Percentiles rank a stretch among this genome's conserved stretches.
Evolutionary conservation across 1,140 invertebrate species (phyloP).

Genomic region (Gonioctena quinquepunctata): DNA sequence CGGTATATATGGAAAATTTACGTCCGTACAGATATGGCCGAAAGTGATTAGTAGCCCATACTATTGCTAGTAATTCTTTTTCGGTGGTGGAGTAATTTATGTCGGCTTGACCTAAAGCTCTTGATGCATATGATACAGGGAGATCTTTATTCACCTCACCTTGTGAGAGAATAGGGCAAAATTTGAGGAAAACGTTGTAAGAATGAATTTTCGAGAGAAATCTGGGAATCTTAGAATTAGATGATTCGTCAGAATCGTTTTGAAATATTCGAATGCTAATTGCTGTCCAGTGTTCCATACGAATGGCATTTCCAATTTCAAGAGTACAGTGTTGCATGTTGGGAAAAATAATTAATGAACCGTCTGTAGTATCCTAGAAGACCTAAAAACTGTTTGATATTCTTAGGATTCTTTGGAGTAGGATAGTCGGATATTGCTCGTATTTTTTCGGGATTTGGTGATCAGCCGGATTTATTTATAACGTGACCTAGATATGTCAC

Average conservation of each 20-base stretch:
- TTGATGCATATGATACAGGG: constrained; percentile 43
- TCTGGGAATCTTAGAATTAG: constrained; percentile 52
- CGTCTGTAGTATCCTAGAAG: constrained; percentile 39
- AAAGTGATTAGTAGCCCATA: too few species aligned
- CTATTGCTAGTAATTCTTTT: too few species aligned
- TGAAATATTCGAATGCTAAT: constrained; percentile 52
- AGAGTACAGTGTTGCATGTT: constrained; percentile 28
- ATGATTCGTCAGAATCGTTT: constrained; percentile 46
- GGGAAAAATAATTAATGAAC: constrained; percentile 31
- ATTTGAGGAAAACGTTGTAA: constrained; percentile 55
- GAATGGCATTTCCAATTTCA: constrained; percentile 28
- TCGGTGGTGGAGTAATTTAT: background rate
- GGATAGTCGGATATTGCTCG: constrained; percentile 51
- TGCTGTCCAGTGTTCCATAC: constrained; percentile 21
- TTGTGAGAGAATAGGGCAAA: constrained; percentile 46
- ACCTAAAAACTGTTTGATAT: constrained; percentile 56
- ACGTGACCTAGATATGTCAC: constrained; percentile 48
- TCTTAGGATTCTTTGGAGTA: constrained; percentile 41
- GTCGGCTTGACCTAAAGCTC: constrained; percentile 33
- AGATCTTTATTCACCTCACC: constrained; percentile 35
- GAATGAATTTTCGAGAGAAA: constrained; percentile 47
- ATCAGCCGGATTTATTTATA: constrained; percentile 51
- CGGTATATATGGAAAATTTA: too few species aligned
- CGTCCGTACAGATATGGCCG: too few species aligned
- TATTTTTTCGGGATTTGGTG: constrained; percentile 56